Percentiles rank a stretch among this genome's conserved stretches.
Evolutionary conservation across 1,140 invertebrate genomes (phyloP).

Genomic region (Caerostris extrusa): DNA sequence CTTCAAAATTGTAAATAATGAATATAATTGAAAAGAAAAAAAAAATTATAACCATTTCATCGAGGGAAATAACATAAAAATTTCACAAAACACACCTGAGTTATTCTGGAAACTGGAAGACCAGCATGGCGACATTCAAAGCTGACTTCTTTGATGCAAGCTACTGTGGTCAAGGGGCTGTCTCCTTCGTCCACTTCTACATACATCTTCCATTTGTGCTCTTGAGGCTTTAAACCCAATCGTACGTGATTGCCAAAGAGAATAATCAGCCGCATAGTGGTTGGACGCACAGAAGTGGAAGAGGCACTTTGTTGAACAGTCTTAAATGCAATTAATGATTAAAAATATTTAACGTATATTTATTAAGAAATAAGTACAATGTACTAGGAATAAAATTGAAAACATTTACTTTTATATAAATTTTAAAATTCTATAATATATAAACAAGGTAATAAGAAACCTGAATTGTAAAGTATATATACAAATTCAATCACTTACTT

Average conservation of each 20-base stretch:
- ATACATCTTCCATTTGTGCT: slow-evolving; percentile 82
- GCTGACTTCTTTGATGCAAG: slow-evolving; percentile 80
- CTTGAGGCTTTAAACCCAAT: slow-evolving; percentile 77
- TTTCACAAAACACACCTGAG: slow-evolving; percentile 58
- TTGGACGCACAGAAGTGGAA: slow-evolving; percentile 57
- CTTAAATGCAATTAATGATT: slow-evolving; percentile 47
- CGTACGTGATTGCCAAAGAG: slow-evolving; percentile 76
- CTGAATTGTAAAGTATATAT: too few species aligned
- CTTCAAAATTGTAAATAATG: not conserved
- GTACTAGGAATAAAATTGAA: too few species aligned
- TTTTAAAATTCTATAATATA: not conserved
- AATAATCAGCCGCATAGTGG: slow-evolving; percentile 49
- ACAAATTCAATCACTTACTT: not conserved
- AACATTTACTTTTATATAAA: too few species aligned
- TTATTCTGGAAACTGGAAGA: slow-evolving; percentile 73
- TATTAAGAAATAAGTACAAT: not conserved
- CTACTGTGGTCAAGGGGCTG: slow-evolving; percentile 78
- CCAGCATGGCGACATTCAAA: slow-evolving; percentile 79
- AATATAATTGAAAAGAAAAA: not conserved
- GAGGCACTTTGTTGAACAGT: slow-evolving; percentile 52
- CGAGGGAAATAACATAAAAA: not conserved
- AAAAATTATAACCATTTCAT: not conserved
- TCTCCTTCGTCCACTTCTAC: slow-evolving; percentile 81
- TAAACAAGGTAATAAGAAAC: too few species aligned
- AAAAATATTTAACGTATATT: not conserved